Evolutionary conservation across 1,140 invertebrate species (phyloP).

Genomic region (Drosophila oshimai): DNA sequence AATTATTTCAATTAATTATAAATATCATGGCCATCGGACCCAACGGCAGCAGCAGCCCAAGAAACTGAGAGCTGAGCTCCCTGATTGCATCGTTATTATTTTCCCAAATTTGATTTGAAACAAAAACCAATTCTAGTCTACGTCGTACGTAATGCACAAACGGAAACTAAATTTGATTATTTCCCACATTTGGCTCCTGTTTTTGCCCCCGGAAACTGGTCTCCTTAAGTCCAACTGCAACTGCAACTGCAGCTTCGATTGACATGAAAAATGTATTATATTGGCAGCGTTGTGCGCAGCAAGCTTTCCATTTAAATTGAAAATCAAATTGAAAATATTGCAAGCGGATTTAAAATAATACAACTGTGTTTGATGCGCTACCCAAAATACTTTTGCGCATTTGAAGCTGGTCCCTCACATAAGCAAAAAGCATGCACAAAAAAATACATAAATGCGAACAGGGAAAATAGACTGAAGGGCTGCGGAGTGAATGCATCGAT

Average conservation of each 20-base stretch:
- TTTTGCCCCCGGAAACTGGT: background rate
- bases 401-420: conserved; percentile 41
- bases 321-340: conserved; percentile 78
- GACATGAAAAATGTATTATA: conserved; percentile 36
- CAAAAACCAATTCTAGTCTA: conserved; percentile 5
- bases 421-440: conserved; percentile 4
- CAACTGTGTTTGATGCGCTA: conserved; percentile 61
- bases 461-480: conserved; percentile 9
- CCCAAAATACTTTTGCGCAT: conserved; percentile 66
- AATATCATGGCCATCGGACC: background rate
- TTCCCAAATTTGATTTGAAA: conserved; percentile 4
- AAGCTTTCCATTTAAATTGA: conserved; percentile 70
- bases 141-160: conserved; percentile 19
- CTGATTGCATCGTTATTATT: conserved; percentile 24
- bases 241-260: background rate
- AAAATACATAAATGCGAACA: conserved; percentile 9
- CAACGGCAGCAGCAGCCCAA: background rate
- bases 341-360: conserved; percentile 78
- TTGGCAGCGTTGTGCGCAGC: conserved; percentile 25
- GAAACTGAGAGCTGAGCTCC: background rate
- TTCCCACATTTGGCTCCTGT: conserved; percentile 6
- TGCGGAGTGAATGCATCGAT: conserved; percentile 39
- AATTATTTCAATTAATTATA: conserved; percentile 28
- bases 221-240: background rate
- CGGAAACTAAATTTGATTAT: conserved; percentile 34